Evolutionary conservation across 2,888 invertebrate genomes (phyloP).

Genomic region (Drosophila paranaensis): DNA sequence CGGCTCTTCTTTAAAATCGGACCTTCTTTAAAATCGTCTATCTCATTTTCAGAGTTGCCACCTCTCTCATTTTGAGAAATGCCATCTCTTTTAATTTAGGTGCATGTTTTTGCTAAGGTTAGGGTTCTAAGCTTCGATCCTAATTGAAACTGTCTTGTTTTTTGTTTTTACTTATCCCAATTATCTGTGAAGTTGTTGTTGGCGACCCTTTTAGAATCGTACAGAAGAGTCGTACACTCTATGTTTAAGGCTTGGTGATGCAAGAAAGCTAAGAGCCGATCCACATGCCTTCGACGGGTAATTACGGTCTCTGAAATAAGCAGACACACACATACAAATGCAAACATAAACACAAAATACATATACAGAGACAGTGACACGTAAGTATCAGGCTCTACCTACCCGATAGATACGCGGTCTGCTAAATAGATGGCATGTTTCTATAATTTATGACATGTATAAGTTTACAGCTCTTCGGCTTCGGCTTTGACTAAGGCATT

Average conservation of each 20-base stretch:
- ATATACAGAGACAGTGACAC: background rate
- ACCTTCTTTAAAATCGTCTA: too few species aligned
- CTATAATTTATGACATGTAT: conserved; percentile 74
- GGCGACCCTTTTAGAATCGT: conserved; percentile 25
- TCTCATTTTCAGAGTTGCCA: too few species aligned
- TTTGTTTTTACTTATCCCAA: conserved; percentile 12
- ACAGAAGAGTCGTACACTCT: conserved; percentile 25
- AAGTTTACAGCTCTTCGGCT: conserved; percentile 55
- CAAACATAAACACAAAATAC: background rate
- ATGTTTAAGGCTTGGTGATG: conserved; percentile 53
- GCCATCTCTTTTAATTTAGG: too few species aligned
- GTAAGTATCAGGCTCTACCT: background rate
- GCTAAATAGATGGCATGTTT: conserved; percentile 37
- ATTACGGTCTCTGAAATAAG: conserved; percentile 42
- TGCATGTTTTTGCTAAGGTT: too few species aligned
- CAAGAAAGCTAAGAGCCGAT: conserved; percentile 50
- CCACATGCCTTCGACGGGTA: conserved; percentile 50
- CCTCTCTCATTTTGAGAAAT: too few species aligned
- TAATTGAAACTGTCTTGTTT: too few species aligned
- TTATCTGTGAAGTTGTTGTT: conserved; percentile 25
- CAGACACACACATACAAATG: background rate
- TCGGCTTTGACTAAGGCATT: conserved; percentile 8
- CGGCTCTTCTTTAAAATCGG: too few species aligned
- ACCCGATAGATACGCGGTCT: conserved; percentile 36
- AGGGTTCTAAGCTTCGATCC: too few species aligned